Base-by-base conservation (phyloP, 2,113 vertebrate species). In the Turdus rufiventris region DNA sequence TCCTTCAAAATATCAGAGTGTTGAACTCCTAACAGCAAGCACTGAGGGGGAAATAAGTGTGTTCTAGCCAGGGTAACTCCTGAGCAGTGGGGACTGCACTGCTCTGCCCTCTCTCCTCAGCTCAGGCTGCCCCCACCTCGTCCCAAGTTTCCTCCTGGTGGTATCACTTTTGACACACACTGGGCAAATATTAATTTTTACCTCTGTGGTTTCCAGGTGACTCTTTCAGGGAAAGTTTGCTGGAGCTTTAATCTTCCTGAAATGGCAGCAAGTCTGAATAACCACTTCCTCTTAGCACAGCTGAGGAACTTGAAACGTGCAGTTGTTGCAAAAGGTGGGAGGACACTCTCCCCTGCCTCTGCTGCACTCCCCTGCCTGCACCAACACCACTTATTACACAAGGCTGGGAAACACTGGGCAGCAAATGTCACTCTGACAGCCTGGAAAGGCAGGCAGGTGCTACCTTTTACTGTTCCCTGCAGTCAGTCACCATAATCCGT, bases 121-220 rank as follows among this genome's bases (percentile, higher is more conserved):
- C 8, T 50, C 56, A 43, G 34, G 33, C 51, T 66, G 54, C 1
- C 6, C 29, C 53, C 54, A 50, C 26, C 18, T 85, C 20, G 54
- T 14, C 38, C 10, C 31, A 50, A 42, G 12, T 42, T 93, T 77
- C 48, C 43, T 63, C 23, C 72, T 63, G 31, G 33, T 63, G 56
- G 51, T 20, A 53, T 28, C 67, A 85, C 31, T 78, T 76, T 36
- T 56, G 21, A 28, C 2, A 77, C 40, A 36, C 26, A 60, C n/a
- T 26, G 60, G 60, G 47, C 72, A 92, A 86, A 84, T 25, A 76
- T 0, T 45, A 29, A 29, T 70, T 94, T 90, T 90, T 65, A 75
- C 31, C 29, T 63, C 83, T 90, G 88, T 90, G 92, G 92, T 95
- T 95, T 94, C 75, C 94, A 97, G 95, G 90, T 97, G 88, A 96